These are phyloP conservation scores for Sesamia inferens DNA, from an alignment of 2,888 invertebrate species.

Conservation along the genomic window DNA sequence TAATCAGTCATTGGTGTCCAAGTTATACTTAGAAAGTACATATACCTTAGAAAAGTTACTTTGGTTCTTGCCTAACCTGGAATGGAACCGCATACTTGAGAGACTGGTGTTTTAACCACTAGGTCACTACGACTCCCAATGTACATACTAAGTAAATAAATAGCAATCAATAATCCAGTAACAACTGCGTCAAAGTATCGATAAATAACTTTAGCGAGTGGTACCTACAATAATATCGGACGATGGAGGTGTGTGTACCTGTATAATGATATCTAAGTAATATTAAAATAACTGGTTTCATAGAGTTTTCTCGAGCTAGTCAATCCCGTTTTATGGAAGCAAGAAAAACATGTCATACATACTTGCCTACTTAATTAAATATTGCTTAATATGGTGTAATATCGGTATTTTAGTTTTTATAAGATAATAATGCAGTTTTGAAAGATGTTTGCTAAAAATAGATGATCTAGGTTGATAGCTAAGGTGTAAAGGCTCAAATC, in stretches of 20 bases:
- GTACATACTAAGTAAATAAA: background rate
- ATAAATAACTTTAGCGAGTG: constrained; percentile 8
- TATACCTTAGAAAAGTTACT: too few species aligned
- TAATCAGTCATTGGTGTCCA: too few species aligned
- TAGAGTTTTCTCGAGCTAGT: constrained; percentile 38
- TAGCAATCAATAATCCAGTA: background rate
- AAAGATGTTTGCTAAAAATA: background rate
- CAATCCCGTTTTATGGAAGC: constrained; percentile 54
- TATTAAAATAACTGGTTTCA: constrained; percentile 57
- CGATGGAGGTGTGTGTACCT: constrained; percentile 49
- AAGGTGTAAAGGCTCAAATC: background rate
- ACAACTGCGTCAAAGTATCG: constrained; percentile 15
- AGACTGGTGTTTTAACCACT: too few species aligned
- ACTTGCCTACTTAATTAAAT: background rate
- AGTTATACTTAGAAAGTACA: too few species aligned
- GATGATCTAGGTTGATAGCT: background rate
- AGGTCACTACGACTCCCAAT: too few species aligned
- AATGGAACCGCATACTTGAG: too few species aligned
- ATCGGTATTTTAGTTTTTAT: background rate
- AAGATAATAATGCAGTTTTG: background rate
- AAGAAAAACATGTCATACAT: constrained; percentile 27
- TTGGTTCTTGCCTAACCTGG: too few species aligned
- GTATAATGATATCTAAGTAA: constrained; percentile 42
- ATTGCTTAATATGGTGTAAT: constrained; percentile 35
- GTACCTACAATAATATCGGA: constrained; percentile 27